phyloP scores from a whole-genome alignment of 2,888 invertebrate genomes.

The Polyommatus iphigenia region DNA sequence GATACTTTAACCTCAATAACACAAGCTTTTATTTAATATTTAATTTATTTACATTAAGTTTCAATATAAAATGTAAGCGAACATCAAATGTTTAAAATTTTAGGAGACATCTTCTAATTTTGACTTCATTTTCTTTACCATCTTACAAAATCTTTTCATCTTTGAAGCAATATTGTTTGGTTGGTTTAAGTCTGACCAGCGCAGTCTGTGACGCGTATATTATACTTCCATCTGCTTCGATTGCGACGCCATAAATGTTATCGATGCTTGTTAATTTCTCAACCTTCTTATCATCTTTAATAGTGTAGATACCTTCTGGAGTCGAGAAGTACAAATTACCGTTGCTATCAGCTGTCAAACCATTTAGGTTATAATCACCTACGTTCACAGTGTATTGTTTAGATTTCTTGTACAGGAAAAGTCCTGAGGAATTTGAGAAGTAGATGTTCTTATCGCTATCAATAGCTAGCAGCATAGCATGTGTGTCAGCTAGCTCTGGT shows the following conservation, averaged over 20 bases:
- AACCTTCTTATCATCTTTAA: conserved; percentile 40
- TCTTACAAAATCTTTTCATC: conserved; percentile 31
- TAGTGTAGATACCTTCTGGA: conserved; percentile 44
- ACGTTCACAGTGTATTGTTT: conserved; percentile 37
- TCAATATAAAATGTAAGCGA: too few relatives aligned
- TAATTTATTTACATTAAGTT: not conserved
- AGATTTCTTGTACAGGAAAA: conserved; percentile 40
- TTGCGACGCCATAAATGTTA: conserved; percentile 42
- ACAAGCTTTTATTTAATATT: not conserved
- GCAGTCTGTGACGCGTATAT: conserved; percentile 42
- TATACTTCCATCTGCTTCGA: conserved; percentile 44
- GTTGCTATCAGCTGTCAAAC: conserved; percentile 44
- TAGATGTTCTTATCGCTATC: conserved; percentile 45
- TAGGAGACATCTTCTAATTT: not conserved
- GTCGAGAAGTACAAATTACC: conserved; percentile 49
- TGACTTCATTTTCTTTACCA: not conserved
- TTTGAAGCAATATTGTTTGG: conserved; percentile 37
- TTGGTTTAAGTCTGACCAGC: conserved; percentile 42
- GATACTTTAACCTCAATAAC: not conserved
- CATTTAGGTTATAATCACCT: conserved; percentile 45
- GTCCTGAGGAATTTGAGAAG: conserved; percentile 47
- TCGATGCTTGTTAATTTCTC: conserved; percentile 39
- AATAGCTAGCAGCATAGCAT: conserved; percentile 43
- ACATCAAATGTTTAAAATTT: not conserved
- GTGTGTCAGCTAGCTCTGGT: conserved; percentile 41